Conservation (phyloP, 2,888 invertebrate genomes). For the Argyresthia albistria region DNA sequence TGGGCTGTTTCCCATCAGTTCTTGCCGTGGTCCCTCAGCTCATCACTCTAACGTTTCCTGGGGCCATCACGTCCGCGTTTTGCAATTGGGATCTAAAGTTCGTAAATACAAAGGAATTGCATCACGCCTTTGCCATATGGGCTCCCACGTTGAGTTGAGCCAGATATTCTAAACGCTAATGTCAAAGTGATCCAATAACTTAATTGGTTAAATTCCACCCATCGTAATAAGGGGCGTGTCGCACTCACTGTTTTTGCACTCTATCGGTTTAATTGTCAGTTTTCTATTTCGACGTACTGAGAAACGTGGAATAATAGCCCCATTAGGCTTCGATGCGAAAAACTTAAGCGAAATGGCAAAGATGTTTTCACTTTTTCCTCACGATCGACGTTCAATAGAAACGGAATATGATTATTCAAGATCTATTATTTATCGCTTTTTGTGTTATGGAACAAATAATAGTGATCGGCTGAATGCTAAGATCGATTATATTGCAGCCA, state of each 20-base stretch:
- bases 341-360: slow-evolving; percentile 12
- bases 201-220: no score
- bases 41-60: no score
- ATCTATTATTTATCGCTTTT: not conserved
- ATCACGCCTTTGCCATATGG: no score
- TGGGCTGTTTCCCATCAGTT: no score
- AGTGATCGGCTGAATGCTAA: not conserved
- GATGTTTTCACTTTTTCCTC: slow-evolving; percentile 41
- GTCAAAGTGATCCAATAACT: no score
- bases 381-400: slow-evolving; percentile 27
- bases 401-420: slow-evolving; percentile 17
- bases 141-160: no score
- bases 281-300: slow-evolving; percentile 54
- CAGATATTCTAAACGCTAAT: no score
- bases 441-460: not conserved
- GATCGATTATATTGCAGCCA: not conserved
- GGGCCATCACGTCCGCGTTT: no score
- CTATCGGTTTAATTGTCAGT: slow-evolving; percentile 37
- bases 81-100: no score
- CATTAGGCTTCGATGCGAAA: slow-evolving; percentile 34
- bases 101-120: no score
- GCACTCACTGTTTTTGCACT: slow-evolving; percentile 23
- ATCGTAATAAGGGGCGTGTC: not conserved
- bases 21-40: no score
- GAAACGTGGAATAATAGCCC: slow-evolving; percentile 50